Evolutionary conservation across 1,140 invertebrate genomes (phyloP).

Genomic region (Drosophila ohnishii): DNA sequence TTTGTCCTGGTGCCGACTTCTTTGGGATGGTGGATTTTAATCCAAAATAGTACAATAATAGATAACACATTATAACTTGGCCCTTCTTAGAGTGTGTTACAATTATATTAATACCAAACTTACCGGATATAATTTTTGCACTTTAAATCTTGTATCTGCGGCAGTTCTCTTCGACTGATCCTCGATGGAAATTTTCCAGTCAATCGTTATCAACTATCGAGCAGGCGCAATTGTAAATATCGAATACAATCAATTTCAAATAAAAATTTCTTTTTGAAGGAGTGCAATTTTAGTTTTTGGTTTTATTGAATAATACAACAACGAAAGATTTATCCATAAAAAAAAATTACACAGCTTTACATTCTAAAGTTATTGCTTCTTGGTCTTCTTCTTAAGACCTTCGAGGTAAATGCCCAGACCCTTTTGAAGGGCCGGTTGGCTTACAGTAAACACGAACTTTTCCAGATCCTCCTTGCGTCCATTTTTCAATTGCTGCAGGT

Average conservation of each 20-base stretch:
- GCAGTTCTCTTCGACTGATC: slow-evolving; percentile 13
- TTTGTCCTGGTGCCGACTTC: slow-evolving; percentile 1
- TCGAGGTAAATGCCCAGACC: slow-evolving; percentile 88
- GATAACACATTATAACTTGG: background rate
- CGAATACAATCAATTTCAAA: slow-evolving; percentile 24
- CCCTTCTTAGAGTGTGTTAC: too few species aligned
- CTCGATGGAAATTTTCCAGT: slow-evolving; percentile 5
- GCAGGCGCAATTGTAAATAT: background rate
- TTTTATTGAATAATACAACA: too few species aligned
- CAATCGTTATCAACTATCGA: slow-evolving; percentile 12
- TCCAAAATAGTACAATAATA: background rate
- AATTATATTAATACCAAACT: background rate
- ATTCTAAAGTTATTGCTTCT: slow-evolving; percentile 37
- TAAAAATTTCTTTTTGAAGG: background rate
- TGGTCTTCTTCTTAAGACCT: slow-evolving; percentile 87
- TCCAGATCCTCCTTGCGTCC: slow-evolving; percentile 86
- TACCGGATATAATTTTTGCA: background rate
- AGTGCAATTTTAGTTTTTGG: background rate
- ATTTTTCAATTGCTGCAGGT: slow-evolving; percentile 85
- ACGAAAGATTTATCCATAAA: too few species aligned
- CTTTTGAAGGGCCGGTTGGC: slow-evolving; percentile 87
- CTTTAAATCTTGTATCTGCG: slow-evolving; percentile 8
- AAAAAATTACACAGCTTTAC: too few species aligned
- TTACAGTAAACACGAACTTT: slow-evolving; percentile 85
- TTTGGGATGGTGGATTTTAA: background rate